phyloP scores from a whole-genome alignment of 30 jellyfish, hydroid and myxozoan species.

The Pelagia noctiluca region DNA sequence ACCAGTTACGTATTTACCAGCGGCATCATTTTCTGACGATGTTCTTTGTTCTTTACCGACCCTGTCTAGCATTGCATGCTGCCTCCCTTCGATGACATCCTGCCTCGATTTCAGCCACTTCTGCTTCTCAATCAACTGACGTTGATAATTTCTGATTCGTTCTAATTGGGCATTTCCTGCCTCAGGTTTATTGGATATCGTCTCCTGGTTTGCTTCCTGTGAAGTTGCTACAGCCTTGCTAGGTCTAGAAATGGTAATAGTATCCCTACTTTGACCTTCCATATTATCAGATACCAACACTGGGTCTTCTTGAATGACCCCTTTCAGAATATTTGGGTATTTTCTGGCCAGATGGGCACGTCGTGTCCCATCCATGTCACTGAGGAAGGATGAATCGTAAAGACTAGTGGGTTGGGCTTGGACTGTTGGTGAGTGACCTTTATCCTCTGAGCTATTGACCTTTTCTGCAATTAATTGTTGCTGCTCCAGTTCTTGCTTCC shows the following conservation, averaged over 20 bases:
- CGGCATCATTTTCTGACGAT: too few species aligned
- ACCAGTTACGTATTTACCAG: too few species aligned
- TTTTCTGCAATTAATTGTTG: too few species aligned
- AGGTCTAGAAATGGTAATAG: background rate
- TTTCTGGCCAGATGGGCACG: slow-evolving; percentile 32
- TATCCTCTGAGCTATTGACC: background rate
- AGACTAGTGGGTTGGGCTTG: background rate
- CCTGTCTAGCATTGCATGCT: background rate
- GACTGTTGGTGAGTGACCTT: background rate
- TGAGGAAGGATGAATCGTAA: slow-evolving; percentile 7
- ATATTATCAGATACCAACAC: background rate
- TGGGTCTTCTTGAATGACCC: background rate
- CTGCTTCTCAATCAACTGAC: slow-evolving; percentile 64
- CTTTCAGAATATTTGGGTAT: slow-evolving; percentile 56
- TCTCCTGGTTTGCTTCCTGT: background rate
- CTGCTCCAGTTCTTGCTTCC: too few species aligned
- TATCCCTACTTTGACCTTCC: background rate
- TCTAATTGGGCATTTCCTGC: slow-evolving; percentile 17
- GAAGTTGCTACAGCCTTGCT: background rate
- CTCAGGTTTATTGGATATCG: background rate
- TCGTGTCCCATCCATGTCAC: slow-evolving; percentile 25
- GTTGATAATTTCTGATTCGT: slow-evolving; percentile 52
- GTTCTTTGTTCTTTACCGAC: background rate
- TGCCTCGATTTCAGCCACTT: slow-evolving; percentile 64
- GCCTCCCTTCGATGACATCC: slow-evolving; percentile 48